Percentiles rank a stretch among this genome's conserved stretches.
Conservation (phyloP, 2,888 invertebrate genomes). For the Tolmerus cingulatus region DNA sequence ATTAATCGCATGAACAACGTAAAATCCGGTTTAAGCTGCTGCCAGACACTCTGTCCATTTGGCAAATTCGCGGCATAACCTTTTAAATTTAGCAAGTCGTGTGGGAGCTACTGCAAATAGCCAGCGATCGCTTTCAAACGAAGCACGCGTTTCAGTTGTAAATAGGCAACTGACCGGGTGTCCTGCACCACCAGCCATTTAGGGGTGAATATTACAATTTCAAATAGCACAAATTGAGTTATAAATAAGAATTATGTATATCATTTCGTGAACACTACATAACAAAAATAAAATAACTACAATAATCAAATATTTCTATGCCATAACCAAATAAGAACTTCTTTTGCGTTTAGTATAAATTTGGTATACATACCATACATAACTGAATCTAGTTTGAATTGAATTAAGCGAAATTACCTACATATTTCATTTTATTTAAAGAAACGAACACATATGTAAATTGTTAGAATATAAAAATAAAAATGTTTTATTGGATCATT, state of each 20-base stretch:
- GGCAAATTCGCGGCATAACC: neutral
- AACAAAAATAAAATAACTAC: no score
- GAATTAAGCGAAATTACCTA: neutral
- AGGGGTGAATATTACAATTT: neutral
- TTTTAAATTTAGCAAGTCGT: neutral
- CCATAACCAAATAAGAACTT: no score
- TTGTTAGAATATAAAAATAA: no score
- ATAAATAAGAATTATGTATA: no score
- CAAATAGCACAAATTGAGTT: neutral
- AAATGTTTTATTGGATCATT: neutral
- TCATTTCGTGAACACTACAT: no score
- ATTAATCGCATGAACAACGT: neutral
- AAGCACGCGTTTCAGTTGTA: neutral
- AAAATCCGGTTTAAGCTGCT: neutral
- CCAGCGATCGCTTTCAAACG: neutral
- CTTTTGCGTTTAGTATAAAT: no score
- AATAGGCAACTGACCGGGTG: neutral
- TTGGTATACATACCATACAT: no score
- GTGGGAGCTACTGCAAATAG: neutral
- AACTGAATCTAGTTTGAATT: no score
- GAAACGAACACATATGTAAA: neutral
- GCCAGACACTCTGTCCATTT: neutral
- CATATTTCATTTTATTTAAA: neutral
- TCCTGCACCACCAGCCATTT: neutral
- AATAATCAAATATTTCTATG: no score